phyloP scores from a whole-genome alignment of 2,888 invertebrate species.

The Drosophila leonis region DNA sequence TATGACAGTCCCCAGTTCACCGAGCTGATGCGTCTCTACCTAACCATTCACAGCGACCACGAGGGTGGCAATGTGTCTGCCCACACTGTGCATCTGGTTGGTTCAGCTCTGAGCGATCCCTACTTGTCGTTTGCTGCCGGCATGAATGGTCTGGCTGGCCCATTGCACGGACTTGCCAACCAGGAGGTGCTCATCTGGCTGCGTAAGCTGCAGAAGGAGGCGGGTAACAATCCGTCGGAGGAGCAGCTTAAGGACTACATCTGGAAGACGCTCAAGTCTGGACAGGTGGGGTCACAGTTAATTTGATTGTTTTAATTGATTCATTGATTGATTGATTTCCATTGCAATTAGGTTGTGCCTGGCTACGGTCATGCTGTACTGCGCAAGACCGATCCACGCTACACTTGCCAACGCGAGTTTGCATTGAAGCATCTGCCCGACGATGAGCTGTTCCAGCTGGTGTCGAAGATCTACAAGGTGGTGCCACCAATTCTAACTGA shows the following conservation, averaged over 20 bases:
- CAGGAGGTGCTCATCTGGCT: conserved; percentile 98
- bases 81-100: conserved; percentile 95
- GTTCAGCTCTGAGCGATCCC: conserved; percentile 94
- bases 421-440: conserved; percentile 93
- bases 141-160: conserved; percentile 95
- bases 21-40: conserved; percentile 93
- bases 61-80: conserved; percentile 97
- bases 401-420: conserved; percentile 94
- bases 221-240: conserved; percentile 94
- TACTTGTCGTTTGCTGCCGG: conserved; percentile 94
- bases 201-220: conserved; percentile 93
- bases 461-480: conserved; percentile 92
- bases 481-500: conserved; percentile 93
- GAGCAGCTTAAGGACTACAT: conserved; percentile 98
- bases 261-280: conserved; percentile 96
- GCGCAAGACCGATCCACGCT: conserved; percentile 93
- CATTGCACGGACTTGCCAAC: conserved; percentile 95
- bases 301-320: neutral
- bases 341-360: conserved; percentile 88
- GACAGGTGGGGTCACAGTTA: conserved; percentile 86
- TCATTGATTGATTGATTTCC: too few species aligned
- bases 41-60: conserved; percentile 94
- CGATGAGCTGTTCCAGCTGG: conserved; percentile 92
- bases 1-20: conserved; percentile 90
- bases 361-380: conserved; percentile 96